phyloP scores from a whole-genome alignment of 1,140 invertebrate species.

The Stegodyphus dumicola region DNA sequence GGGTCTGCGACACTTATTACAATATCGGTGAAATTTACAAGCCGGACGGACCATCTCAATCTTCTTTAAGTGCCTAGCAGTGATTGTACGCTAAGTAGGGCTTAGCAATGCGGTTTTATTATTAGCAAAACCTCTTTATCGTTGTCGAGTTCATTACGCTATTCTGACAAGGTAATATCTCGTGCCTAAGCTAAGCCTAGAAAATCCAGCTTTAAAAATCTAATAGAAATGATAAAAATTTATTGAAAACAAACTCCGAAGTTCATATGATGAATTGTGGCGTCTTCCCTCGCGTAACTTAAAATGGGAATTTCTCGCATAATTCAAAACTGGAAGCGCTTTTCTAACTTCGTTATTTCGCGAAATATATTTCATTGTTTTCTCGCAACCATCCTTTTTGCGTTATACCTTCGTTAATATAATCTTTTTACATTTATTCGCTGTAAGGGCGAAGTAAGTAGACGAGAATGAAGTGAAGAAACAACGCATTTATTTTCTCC shows the following conservation, averaged over 20 bases:
- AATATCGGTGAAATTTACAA: constrained; percentile 59
- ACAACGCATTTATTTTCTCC: too few relatives aligned
- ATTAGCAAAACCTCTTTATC: constrained; percentile 56
- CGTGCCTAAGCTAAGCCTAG: constrained; percentile 16
- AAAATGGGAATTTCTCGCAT: not conserved
- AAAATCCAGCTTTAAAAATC: constrained; percentile 37
- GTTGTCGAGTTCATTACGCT: constrained; percentile 40
- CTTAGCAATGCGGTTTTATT: constrained; percentile 57
- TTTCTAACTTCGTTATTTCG: constrained; percentile 13
- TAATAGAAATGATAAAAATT: constrained; percentile 55
- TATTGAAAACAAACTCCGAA: constrained; percentile 56
- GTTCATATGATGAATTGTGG: constrained; percentile 6
- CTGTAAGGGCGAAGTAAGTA: too few relatives aligned
- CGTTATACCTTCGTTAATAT: constrained; percentile 38
- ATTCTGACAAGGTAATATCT: constrained; percentile 51
- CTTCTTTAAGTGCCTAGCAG: constrained; percentile 48
- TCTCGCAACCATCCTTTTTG: constrained; percentile 18
- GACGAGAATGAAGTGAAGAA: too few relatives aligned
- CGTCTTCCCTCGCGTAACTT: not conserved
- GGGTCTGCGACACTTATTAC: constrained; percentile 58
- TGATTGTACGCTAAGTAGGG: constrained; percentile 46
- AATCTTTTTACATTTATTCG: constrained; percentile 11
- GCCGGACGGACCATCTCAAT: constrained; percentile 47
- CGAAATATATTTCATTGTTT: constrained; percentile 14
- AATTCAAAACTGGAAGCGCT: constrained; percentile 15